A percentile compares a stretch with the other conserved stretches of the same genome.
Evolutionary conservation across 2,797 vertebrate species (phyloP).

Genomic region (Pseudochaenichthys georgianus): DNA sequence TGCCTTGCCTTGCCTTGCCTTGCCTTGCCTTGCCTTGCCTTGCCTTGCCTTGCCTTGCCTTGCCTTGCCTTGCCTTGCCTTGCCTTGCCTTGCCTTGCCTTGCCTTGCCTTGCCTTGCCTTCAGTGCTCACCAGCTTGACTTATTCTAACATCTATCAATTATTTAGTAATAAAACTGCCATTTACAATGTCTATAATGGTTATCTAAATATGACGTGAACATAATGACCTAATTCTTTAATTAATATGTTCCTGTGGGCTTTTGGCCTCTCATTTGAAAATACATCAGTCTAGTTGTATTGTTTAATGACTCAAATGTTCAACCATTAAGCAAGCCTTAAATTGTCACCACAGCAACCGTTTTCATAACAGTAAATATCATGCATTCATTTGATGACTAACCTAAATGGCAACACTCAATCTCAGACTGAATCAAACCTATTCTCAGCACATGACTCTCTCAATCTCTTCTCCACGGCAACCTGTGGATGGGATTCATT

Average conservation of each 20-base stretch:
- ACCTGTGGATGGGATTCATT: not conserved
- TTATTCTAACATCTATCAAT: not conserved
- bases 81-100: too few relatives aligned
- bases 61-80: too few relatives aligned
- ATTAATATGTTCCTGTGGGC: not conserved
- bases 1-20: too few relatives aligned
- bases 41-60: too few relatives aligned
- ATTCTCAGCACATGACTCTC: not conserved
- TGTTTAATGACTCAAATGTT: not conserved
- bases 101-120: too few relatives aligned
- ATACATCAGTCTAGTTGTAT: not conserved
- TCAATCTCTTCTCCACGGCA: not conserved
- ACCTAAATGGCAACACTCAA: not conserved
- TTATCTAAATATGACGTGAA: not conserved
- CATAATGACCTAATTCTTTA: not conserved
- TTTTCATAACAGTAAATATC: not conserved
- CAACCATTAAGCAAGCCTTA: not conserved
- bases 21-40: too few relatives aligned
- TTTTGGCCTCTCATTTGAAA: constrained; percentile 2
- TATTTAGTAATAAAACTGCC: not conserved
- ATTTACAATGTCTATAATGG: not conserved
- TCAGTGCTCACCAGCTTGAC: not conserved
- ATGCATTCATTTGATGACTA: constrained; percentile 3
- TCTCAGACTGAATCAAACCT: not conserved
- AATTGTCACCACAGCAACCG: not conserved